Conservation (phyloP, 2,888 invertebrate genomes). For the Drosophila merina region DNA sequence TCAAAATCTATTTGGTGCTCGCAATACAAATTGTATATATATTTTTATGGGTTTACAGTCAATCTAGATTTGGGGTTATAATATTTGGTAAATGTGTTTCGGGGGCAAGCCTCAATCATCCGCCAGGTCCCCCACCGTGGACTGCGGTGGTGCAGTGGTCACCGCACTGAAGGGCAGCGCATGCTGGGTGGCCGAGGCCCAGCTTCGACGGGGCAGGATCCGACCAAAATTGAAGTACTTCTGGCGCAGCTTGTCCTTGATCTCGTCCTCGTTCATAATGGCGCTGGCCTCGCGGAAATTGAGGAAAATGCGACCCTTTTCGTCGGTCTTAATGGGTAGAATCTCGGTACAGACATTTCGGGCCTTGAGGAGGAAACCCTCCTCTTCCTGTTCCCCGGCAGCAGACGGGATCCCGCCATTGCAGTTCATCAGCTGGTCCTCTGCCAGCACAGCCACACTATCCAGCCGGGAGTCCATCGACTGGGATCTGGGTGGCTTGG, state of each 20-base stretch:
- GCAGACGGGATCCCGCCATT: slow-evolving; percentile 26
- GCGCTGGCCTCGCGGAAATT: slow-evolving; percentile 84
- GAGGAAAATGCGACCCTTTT: slow-evolving; percentile 83
- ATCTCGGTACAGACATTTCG: slow-evolving; percentile 84
- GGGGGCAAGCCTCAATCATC: slow-evolving; percentile 54
- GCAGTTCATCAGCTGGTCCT: slow-evolving; percentile 45
- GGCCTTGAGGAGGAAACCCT: slow-evolving; percentile 81
- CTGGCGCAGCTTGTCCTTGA: slow-evolving; percentile 82
- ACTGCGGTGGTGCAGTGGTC: slow-evolving; percentile 44
- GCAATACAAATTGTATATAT: slow-evolving; percentile 37
- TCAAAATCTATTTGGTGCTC: slow-evolving; percentile 12
- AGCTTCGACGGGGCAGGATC: slow-evolving; percentile 81
- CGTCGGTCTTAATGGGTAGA: slow-evolving; percentile 83
- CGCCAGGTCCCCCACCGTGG: slow-evolving; percentile 70
- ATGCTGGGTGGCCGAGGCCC: slow-evolving; percentile 82
- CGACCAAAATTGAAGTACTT: slow-evolving; percentile 83
- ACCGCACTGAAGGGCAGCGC: slow-evolving; percentile 70
- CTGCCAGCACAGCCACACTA: slow-evolving; percentile 44
- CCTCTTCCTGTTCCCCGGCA: slow-evolving; percentile 60
- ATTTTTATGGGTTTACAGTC: slow-evolving; percentile 32
- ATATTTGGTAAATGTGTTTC: slow-evolving; percentile 2
- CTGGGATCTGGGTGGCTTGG: slow-evolving; percentile 86
- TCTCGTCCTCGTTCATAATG: slow-evolving; percentile 84
- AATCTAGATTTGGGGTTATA: slow-evolving; percentile 7
- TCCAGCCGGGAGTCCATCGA: slow-evolving; percentile 82